phyloP scores from a whole-genome alignment of 2,113 vertebrate genomes.

The Maccullochella peelii region DNA sequence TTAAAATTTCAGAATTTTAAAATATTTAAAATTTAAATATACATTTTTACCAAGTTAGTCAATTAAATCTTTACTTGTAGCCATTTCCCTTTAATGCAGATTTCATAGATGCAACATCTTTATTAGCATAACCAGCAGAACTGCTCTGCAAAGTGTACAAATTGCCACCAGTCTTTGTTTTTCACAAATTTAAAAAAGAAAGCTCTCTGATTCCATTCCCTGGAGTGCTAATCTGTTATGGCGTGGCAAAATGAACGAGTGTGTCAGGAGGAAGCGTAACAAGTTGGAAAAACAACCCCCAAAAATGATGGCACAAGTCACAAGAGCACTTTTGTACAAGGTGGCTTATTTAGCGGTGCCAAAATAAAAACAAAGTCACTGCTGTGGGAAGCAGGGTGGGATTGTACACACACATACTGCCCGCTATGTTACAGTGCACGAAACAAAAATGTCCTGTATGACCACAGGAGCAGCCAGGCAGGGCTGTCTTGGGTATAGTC shows the following conservation, averaged over 20 bases:
- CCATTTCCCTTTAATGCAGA: neutral
- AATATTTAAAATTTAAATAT: no score
- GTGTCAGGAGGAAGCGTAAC: neutral
- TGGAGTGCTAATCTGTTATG: neutral
- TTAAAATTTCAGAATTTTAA: no score
- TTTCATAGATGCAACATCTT: neutral
- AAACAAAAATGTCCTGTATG: neutral
- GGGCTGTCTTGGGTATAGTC: neutral
- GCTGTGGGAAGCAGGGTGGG: constrained; percentile 10
- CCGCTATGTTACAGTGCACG: neutral
- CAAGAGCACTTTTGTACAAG: neutral
- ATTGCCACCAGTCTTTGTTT: neutral
- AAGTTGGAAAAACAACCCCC: neutral
- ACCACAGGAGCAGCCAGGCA: neutral
- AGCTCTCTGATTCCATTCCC: neutral
- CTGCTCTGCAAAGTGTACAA: constrained; percentile 11
- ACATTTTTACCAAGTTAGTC: neutral
- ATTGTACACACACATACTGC: constrained; percentile 7
- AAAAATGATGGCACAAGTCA: neutral
- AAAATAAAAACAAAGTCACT: constrained; percentile 11
- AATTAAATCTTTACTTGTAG: no score
- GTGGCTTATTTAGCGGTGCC: neutral
- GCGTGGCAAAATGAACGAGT: neutral
- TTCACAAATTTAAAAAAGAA: neutral
- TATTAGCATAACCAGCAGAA: constrained; percentile 6